phyloP scores from a whole-genome alignment of 2,888 invertebrate species.

The Folsomia manolachei region DNA sequence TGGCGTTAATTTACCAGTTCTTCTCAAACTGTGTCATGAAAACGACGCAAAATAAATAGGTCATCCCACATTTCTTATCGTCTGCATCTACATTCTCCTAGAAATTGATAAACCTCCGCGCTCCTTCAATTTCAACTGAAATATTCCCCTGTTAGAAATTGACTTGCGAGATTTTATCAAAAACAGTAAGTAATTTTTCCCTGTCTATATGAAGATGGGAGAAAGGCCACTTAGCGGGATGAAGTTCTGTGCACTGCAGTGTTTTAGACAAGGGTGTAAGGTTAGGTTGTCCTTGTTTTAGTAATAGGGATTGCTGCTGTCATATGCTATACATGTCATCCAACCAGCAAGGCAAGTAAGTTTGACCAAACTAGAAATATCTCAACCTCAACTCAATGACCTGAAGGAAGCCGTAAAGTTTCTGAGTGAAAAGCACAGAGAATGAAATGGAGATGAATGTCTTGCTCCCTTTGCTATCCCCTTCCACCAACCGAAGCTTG shows the following conservation, averaged over 20 bases:
- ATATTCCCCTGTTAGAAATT: not conserved
- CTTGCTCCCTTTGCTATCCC: not conserved
- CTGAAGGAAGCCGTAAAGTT: not conserved
- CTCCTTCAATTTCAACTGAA: too few species aligned
- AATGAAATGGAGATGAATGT: not conserved
- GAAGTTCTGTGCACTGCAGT: not conserved
- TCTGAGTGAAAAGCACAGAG: not conserved
- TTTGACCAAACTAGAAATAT: not conserved
- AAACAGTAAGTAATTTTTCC: not conserved
- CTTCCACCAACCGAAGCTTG: not conserved
- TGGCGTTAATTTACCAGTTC: too few species aligned
- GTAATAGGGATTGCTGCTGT: not conserved
- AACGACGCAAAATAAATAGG: too few species aligned
- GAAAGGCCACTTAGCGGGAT: not conserved
- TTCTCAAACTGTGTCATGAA: too few species aligned
- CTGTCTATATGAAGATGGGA: not conserved
- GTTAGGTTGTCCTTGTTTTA: too few species aligned
- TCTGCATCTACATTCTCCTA: not conserved
- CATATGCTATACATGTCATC: not conserved
- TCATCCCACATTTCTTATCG: not conserved
- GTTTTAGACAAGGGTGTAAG: too few species aligned
- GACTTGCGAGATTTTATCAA: not conserved
- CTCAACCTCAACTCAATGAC: not conserved
- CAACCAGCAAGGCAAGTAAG: not conserved
- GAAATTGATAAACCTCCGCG: not conserved